Base-by-base conservation (phyloP, 2,888 invertebrate species). In the Patella ulyssiponensis region DNA sequence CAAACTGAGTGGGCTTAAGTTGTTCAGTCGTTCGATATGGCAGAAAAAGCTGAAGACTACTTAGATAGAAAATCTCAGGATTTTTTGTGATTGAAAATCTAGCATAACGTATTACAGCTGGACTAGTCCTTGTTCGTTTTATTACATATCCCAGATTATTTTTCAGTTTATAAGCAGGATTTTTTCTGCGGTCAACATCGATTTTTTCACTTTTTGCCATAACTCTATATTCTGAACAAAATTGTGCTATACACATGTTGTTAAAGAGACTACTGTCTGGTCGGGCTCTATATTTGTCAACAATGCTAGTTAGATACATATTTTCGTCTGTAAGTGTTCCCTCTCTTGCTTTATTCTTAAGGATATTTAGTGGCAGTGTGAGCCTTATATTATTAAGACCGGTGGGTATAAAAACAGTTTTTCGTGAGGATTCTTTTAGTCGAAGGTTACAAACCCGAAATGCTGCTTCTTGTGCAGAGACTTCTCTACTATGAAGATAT, bases 401-500 rank as follows among this genome's bases (percentile, higher is more conserved):
- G 20, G 76, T 76, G 17, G 79, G 80, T 33, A 76, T 74, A 56
- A 75, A 80, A 27, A 69, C 33, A n/a, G 80, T 75, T n/a, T 80
- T 27, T 64, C 81, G 54, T 51, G 74, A 71, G 23, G 69, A 74
- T 76, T 78, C 69, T 56, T 79, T 80, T 56, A 79, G 53, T 33
- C 73, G 80, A 56, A 80, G 14, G 53, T 74, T 53, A 53, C 76
- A 77, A 15, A 75, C 74, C 71, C 82, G 52, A 64, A 75, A 77
- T 12, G 78, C 77, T 56, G 78, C 77, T 73, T 82, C 81, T 70
- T 76, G 79, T 14, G 75, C 77, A 69, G 76, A 74, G 15, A 82
- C 78, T 73, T 81, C 82, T 54, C 79, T 71, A n/a, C 79, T 78
- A 44, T 79, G 73, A 4, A 81, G 56, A 53, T 82, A 77, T 4